Evolutionary conservation across 1,140 invertebrate species (phyloP), one percentile per base, ranked within the genome.

Genomic region (Drosophila sturtevanti): DNA sequence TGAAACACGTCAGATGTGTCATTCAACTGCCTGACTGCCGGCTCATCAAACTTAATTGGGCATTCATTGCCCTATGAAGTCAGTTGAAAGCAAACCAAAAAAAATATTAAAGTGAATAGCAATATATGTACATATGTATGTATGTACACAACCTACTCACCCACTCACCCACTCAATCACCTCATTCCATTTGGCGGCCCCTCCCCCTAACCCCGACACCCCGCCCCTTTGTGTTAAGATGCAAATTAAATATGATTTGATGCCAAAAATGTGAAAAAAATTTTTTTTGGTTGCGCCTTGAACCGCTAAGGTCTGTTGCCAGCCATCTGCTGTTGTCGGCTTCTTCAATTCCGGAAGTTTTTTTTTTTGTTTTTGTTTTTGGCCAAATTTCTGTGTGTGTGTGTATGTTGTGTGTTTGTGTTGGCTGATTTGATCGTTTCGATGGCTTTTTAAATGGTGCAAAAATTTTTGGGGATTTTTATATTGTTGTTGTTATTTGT

Each of bases 381-480:
- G 59, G 59, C 69, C 60, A 81, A 77, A 73, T 69, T 44, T 70
- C 0, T 31, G 6, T 31, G 6, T 24, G 4, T 24, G 4, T 68
- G 44, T 73, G 44, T 14, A 31, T 56, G 0, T 18, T 10, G 16
- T n/a, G 14, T 48, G 35, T 24, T 31, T 11, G 55, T 60, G 35
- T 71, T 48, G 35, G 41, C 52, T 54, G 34, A 31, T 6, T 31
- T 31, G 27, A 34, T 55, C 68, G 21, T 82, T 82, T 82, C 63
- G 41, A 81, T 81, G 55, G 70, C 54, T 65, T 67, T 78, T 82
- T 81, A 73, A 81, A 81, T 73, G 73, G 59, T 61, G 68, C 78
- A 64, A 68, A 60, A 68, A 65, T 71, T 1, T 31, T 31, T 4
- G 2, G 27, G 2, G 1, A 31, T 31, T 31, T 31, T 3, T 24